These are phyloP conservation scores for Psylliodes chrysocephalus DNA, from an alignment of 2,888 invertebrate genomes.

Conservation along the genomic window DNA sequence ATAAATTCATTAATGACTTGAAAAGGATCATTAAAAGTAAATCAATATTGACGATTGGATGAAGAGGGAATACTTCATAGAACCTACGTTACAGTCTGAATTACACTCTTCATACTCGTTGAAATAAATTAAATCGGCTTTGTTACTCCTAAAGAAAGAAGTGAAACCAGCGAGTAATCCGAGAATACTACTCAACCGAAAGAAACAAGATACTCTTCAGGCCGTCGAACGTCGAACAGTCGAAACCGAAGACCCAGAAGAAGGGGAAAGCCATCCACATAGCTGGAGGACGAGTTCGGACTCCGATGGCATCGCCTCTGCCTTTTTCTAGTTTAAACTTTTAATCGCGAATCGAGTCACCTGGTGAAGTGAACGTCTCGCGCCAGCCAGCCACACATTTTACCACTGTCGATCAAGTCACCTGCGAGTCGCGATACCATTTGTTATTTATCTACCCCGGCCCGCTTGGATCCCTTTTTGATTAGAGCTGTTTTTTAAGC, in stretches of 20 bases:
- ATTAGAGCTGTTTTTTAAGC: not conserved
- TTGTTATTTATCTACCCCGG: conserved; percentile 21
- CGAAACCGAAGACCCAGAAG: too few relatives aligned
- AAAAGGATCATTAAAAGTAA: too few relatives aligned
- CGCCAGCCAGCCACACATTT: not conserved
- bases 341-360: conserved; percentile 42
- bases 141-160: too few relatives aligned
- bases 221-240: conserved; percentile 25
- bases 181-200: conserved; percentile 25
- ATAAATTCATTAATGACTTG: too few relatives aligned
- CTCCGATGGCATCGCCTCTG: conserved; percentile 40
- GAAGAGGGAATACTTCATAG: too few relatives aligned
- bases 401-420: conserved; percentile 7
- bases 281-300: conserved; percentile 38
- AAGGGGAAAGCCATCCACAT: conserved; percentile 40
- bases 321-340: conserved; percentile 35
- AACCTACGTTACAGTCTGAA: too few relatives aligned
- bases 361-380: conserved; percentile 32
- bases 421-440: conserved; percentile 18
- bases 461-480: conserved; percentile 7
- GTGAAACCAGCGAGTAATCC: conserved; percentile 27
- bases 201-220: conserved; percentile 23
- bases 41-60: too few relatives aligned
- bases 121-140: too few relatives aligned
- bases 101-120: too few relatives aligned